Evolutionary conservation across 2,888 invertebrate species (phyloP).

Genomic region (Tridacna crocea): DNA sequence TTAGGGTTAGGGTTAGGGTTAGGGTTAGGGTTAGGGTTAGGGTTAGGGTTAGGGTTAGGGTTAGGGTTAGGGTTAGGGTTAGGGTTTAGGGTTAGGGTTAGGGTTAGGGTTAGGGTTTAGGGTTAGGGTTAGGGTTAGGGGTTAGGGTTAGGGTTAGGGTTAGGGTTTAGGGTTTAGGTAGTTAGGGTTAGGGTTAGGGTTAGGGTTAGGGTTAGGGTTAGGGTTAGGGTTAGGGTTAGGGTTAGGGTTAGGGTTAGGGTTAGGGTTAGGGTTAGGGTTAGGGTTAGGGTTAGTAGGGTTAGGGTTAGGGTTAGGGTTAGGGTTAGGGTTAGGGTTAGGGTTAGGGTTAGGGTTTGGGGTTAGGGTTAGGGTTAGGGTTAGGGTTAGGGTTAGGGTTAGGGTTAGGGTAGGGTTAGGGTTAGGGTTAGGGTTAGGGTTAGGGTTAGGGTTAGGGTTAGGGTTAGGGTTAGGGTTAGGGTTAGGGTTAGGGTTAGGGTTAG

Average conservation of each 20-base stretch:
- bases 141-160: slow-evolving; percentile 56
- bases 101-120: slow-evolving; percentile 61
- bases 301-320: slow-evolving; percentile 7
- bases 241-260: slow-evolving; percentile 60
- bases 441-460: slow-evolving; percentile 58
- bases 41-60: slow-evolving; percentile 61
- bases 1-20: slow-evolving; percentile 43
- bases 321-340: slow-evolving; percentile 2
- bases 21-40: slow-evolving; percentile 57
- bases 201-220: slow-evolving; percentile 67
- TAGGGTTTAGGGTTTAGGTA: slow-evolving; percentile 67
- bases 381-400: slow-evolving; percentile 59
- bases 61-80: slow-evolving; percentile 65
- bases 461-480: slow-evolving; percentile 52
- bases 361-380: slow-evolving; percentile 61
- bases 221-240: slow-evolving; percentile 64
- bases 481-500: slow-evolving; percentile 54
- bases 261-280: slow-evolving; percentile 68
- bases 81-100: slow-evolving; percentile 62
- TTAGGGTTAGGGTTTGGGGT: slow-evolving; percentile 48
- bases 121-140: slow-evolving; percentile 55
- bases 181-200: slow-evolving; percentile 48
- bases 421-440: slow-evolving; percentile 47
- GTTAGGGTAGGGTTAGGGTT: not conserved
- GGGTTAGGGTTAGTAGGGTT: slow-evolving; percentile 62